Evolutionary conservation across 2,888 invertebrate species (phyloP), one percentile per base, ranked within the genome.

Genomic region (Cantharis flavilabris): DNA sequence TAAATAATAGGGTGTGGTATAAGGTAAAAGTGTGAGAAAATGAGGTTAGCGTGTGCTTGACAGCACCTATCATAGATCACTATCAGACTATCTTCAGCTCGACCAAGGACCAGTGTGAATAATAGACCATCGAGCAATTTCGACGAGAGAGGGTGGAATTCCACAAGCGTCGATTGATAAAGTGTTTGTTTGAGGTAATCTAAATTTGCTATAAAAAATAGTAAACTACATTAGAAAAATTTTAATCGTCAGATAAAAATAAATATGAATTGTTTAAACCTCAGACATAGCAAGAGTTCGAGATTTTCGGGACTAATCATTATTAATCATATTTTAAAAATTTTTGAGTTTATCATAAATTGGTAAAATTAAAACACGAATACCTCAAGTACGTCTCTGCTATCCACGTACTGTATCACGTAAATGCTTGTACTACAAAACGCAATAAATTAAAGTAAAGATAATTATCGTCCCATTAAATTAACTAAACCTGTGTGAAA

Each of bases 31-130:
- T 75, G 77, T 77, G 79, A 76, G 70, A 63, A 64, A 74, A 77
- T 72, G 73, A 77, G 71, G 79, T 79, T 80, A 80, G 81, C 80
- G 80, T 82, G 82, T 80, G 79, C 80, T 81, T 81, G 82, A 82
- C 80, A 80, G 79, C 72, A 72, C 65, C 70, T 77, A 75, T 79
- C 77, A 78, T 81, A 80, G 79, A 78, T 81, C 81, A 82, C 76
- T 73, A 79, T 79, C 76, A 77, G 79, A 79, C 80, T 77, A 80
- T 79, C 80, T 76, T 79, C 79, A 74, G 71, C 71, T 80, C 74
- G 71, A 72, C 76, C 79, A 79, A 79, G 78, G 81, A 76, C 76
- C 76, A 80, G 79, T 80, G 81, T 78, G 80, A 80, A 81, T 82
- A 82, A 81, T 79, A 71, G 77, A 74, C 78, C 75, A 81, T 78